Conservation (phyloP, 2,888 invertebrate species). For the Nipponacmea schrenckii region DNA sequence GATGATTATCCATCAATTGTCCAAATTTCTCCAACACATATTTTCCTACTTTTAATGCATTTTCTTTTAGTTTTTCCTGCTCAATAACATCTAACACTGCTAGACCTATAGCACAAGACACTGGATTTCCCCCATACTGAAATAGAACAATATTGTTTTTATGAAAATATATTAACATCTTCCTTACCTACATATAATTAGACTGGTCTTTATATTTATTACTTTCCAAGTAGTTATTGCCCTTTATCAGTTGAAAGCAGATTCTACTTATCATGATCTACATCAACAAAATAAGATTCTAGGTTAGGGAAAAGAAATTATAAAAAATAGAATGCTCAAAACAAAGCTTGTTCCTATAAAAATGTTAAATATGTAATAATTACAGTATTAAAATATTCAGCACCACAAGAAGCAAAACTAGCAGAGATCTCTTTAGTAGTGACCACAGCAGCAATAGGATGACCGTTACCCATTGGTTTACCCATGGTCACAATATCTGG, state of each 20-base stretch:
- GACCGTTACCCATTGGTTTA: conserved; percentile 96
- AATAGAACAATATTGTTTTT: conserved; percentile 28
- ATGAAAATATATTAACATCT: too few relatives aligned
- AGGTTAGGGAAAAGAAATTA: too few relatives aligned
- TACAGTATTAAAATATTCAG: conserved; percentile 98
- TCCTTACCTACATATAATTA: too few relatives aligned
- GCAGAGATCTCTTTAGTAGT: conserved; percentile 91
- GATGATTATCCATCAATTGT: conserved; percentile 79
- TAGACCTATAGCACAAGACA: conserved; percentile 94
- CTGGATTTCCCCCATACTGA: conserved; percentile 98
- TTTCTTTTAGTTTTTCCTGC: conserved; percentile 84
- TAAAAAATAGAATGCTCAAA: too few relatives aligned
- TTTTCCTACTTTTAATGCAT: conserved; percentile 84
- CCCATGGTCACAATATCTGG: conserved; percentile 99
- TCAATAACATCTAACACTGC: conserved; percentile 94
- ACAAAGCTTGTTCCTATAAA: too few relatives aligned
- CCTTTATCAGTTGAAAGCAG: too few relatives aligned
- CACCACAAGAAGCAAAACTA: conserved; percentile 88
- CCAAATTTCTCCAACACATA: conserved; percentile 77
- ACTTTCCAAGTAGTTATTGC: too few relatives aligned
- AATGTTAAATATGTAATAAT: conserved; percentile 43
- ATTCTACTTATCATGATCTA: too few relatives aligned
- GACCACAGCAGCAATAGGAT: conserved; percentile 93
- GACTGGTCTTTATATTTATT: too few relatives aligned
- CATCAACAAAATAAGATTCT: too few relatives aligned